Evolutionary conservation across 2,113 vertebrate genomes (phyloP).

Genomic region (Pelobates fuscus): DNA sequence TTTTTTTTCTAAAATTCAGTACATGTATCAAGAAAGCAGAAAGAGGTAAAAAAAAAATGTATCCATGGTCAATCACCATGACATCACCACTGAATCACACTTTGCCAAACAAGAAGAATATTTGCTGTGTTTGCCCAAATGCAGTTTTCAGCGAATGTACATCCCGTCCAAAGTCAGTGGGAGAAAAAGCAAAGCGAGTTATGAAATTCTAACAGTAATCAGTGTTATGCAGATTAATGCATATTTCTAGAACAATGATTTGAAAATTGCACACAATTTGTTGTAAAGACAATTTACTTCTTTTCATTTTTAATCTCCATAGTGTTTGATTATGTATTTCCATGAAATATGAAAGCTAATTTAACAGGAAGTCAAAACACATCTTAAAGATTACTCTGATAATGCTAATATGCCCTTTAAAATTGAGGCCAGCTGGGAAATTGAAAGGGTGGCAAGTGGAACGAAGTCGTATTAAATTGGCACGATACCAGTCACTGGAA

Average conservation of each 20-base stretch:
- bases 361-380: conserved; percentile 55
- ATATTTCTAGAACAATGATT: conserved; percentile 43
- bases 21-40: no score
- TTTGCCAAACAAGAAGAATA: no score
- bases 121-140: no score
- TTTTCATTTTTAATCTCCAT: conserved; percentile 56
- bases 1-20: no score
- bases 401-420: conserved; percentile 75
- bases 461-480: conserved; percentile 72
- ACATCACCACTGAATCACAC: no score
- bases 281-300: conserved; percentile 53
- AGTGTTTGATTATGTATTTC: conserved; percentile 58
- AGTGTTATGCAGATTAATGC: conserved; percentile 31
- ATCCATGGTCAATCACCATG: no score
- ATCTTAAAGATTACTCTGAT: conserved; percentile 69
- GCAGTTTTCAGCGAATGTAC: no score
- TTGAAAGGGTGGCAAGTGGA: conserved; percentile 74
- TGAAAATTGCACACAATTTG: conserved; percentile 44
- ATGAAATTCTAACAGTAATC: conserved; percentile 4
- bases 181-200: no score
- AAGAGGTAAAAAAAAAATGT: no score
- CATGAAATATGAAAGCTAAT: conserved; percentile 59
- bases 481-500: conserved; percentile 63
- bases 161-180: no score
- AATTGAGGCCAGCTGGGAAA: conserved; percentile 69